Conservation (phyloP, 2,888 invertebrate genomes). For the Drosophila eohydei region DNA sequence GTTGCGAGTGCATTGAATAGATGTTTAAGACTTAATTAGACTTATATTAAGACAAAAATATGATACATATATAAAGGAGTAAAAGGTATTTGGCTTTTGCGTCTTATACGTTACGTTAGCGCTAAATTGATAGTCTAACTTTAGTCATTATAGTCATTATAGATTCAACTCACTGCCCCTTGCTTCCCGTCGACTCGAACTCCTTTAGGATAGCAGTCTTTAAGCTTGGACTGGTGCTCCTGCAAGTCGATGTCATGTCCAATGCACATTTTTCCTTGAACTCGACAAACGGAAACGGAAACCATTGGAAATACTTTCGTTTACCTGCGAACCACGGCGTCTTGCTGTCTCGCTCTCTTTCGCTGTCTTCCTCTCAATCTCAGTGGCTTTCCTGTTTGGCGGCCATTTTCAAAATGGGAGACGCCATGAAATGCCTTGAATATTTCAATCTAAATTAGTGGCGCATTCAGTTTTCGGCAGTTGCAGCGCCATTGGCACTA, state of each 20-base stretch:
- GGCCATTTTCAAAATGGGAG: slow-evolving; percentile 43
- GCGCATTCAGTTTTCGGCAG: slow-evolving; percentile 39
- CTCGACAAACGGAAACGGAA: slow-evolving; percentile 68
- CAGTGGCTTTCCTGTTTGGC: slow-evolving; percentile 11
- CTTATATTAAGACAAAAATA: too few species aligned
- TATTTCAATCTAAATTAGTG: slow-evolving; percentile 46
- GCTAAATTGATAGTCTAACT: too few species aligned
- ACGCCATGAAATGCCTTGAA: slow-evolving; percentile 42
- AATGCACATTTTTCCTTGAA: slow-evolving; percentile 63
- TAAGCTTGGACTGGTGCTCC: background rate
- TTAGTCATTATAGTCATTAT: too few species aligned
- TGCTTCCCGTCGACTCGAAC: background rate
- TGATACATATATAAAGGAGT: too few species aligned
- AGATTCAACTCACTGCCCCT: too few species aligned
- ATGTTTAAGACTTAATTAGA: too few species aligned
- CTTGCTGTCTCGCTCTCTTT: background rate
- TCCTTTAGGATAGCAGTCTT: background rate
- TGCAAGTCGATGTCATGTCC: slow-evolving; percentile 46
- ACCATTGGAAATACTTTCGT: slow-evolving; percentile 63
- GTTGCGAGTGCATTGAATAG: too few species aligned
- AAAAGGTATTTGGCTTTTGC: too few species aligned
- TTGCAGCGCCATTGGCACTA: slow-evolving; percentile 9
- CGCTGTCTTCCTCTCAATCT: background rate
- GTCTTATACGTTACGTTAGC: too few species aligned
- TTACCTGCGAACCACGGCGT: slow-evolving; percentile 40